Evolutionary conservation across 1,140 invertebrate species (phyloP), one percentile per base, ranked within the genome.

Genomic region (Pygmarrhopalites habei): DNA sequence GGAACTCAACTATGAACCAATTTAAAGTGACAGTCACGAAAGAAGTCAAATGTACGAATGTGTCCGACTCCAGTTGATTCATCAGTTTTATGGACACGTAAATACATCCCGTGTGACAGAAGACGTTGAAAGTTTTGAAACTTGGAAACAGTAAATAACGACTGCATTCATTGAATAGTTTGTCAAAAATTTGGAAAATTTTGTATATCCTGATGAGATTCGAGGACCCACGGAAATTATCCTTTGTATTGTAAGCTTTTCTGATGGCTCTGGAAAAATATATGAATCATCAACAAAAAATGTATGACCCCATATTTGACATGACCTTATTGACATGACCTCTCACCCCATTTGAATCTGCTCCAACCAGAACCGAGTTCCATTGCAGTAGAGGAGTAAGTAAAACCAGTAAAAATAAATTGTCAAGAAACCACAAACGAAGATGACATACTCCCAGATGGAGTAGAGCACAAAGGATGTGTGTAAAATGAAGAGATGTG

Each of bases 381-480:
- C 10, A 23, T 49, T 15, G 46, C 46, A 49, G 46, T 49, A 49
- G 10, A 49, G 10, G 21, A 49, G 46, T 19, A 49, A 21, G 21
- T 12, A n/a, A 23, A 49, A 49, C 46, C 46, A 49, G 46, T 49
- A 49, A 19, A 49, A 49, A 23, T n/a, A 49, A 49, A 49, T 49
- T 7, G 15, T 49, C 15, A 49, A 21, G 23, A 49, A 49, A 10
- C 46, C 46, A 49, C 5, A 15, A 7, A 49, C 46, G 21, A 49
- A 49, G 10, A 21, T n/a, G 46, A 14, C 7, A 49, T 49, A 49
- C 21, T 49, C 46, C 46, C 15, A 49, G 23, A 49, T 7, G 15
- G 7, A n/a, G 21, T n/a, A 49, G 21, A n/a, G 10, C 10, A 49
- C 10, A 49, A 49, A n/a, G 23, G 21, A 23, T n/a, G n/a, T n/a